These are phyloP conservation scores for Thymelicus acteon DNA, from an alignment of 2,888 invertebrate species.

Conservation along the genomic window DNA sequence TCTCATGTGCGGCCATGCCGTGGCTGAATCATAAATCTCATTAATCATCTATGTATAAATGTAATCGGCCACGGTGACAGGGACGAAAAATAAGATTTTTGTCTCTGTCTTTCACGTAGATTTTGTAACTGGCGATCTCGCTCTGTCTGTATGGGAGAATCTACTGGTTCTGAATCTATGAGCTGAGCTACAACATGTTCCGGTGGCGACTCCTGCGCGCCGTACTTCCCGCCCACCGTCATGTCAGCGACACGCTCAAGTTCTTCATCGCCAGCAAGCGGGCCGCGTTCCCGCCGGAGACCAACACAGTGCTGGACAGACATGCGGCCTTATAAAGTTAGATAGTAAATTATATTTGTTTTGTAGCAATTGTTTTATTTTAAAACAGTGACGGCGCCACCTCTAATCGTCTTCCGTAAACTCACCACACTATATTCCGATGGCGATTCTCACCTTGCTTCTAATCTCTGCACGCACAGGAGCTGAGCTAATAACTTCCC, in stretches of 20 bases:
- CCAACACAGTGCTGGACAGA: slow-evolving; percentile 44
- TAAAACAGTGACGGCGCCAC: background rate
- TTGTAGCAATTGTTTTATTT: too few relatives aligned
- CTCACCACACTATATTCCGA: slow-evolving; percentile 55
- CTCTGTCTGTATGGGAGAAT: too few relatives aligned
- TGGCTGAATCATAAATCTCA: too few relatives aligned
- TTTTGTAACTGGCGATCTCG: too few relatives aligned
- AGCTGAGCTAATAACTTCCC: slow-evolving; percentile 62
- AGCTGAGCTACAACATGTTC: slow-evolving; percentile 66
- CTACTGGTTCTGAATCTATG: too few relatives aligned
- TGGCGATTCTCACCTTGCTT: slow-evolving; percentile 87
- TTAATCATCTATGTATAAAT: too few relatives aligned
- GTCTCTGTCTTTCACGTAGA: too few relatives aligned
- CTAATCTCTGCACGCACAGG: slow-evolving; percentile 67
- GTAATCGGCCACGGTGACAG: too few relatives aligned
- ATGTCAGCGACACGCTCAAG: slow-evolving; percentile 63
- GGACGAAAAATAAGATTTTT: too few relatives aligned
- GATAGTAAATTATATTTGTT: background rate
- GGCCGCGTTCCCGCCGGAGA: slow-evolving; percentile 48
- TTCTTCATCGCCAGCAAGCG: slow-evolving; percentile 65
- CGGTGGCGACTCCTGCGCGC: slow-evolving; percentile 84
- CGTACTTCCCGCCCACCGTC: slow-evolving; percentile 58
- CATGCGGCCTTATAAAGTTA: slow-evolving; percentile 47
- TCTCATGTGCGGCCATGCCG: too few relatives aligned
- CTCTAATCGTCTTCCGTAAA: background rate